These are phyloP conservation scores for Eubasilissa regina DNA, from an alignment of 1,140 invertebrate species.

Conservation along the genomic window DNA sequence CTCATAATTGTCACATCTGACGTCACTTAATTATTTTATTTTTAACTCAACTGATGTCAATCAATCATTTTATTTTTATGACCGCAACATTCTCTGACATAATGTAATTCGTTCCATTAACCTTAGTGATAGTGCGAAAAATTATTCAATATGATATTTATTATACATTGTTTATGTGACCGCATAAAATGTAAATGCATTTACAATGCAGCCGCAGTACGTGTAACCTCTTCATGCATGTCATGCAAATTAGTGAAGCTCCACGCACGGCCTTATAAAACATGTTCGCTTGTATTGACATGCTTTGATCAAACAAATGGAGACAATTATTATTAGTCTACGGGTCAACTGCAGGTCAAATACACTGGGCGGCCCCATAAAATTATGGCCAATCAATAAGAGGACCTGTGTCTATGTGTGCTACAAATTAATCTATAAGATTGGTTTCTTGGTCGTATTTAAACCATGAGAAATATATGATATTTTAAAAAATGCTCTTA, in stretches of 20 bases:
- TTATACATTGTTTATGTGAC: constrained; percentile 5
- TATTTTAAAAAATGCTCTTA: too few species aligned
- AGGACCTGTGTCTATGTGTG: neutral
- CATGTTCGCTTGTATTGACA: constrained; percentile 20
- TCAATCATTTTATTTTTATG: too few species aligned
- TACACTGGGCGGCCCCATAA: constrained; percentile 9
- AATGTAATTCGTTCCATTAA: too few species aligned
- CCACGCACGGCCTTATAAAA: constrained; percentile 6
- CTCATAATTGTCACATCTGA: too few species aligned
- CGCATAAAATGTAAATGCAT: constrained; percentile 16
- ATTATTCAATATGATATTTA: constrained; percentile 4
- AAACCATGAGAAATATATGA: too few species aligned
- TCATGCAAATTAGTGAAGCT: constrained; percentile 37
- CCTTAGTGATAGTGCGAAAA: too few species aligned
- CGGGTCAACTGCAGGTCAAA: constrained; percentile 36
- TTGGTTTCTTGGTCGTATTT: too few species aligned
- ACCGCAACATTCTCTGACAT: too few species aligned
- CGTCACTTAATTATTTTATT: too few species aligned
- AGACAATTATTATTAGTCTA: neutral
- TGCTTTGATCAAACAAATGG: neutral
- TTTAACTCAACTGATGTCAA: too few species aligned
- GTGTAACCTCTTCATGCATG: constrained; percentile 4
- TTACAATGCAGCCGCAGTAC: neutral
- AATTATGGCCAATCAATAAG: constrained; percentile 20
- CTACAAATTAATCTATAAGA: constrained; percentile 12